Percentiles rank a stretch among this genome's conserved stretches.
phyloP scores from a whole-genome alignment of 2,113 vertebrate species.

The Cephalopterus ornatus region DNA sequence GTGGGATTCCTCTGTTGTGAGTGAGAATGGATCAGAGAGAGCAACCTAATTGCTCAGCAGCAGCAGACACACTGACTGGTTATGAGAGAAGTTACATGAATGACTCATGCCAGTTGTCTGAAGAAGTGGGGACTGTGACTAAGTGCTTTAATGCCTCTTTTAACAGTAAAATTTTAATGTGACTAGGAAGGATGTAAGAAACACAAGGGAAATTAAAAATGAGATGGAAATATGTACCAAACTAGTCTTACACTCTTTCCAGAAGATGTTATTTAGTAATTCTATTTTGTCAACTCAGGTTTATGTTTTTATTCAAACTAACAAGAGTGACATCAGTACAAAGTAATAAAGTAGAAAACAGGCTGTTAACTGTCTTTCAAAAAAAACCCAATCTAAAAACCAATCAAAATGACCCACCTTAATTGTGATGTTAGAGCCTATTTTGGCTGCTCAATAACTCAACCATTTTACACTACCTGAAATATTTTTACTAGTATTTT shows the following conservation, averaged over 20 bases:
- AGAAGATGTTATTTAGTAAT: not conserved
- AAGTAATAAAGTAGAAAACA: not conserved
- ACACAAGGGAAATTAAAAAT: not conserved
- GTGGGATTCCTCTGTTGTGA: slow-evolving; percentile 17
- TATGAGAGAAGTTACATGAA: not conserved
- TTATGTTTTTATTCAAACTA: not conserved
- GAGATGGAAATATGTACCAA: not conserved
- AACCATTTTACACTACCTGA: not conserved
- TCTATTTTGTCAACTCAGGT: not conserved
- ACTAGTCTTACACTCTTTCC: not conserved
- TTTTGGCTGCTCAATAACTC: not conserved
- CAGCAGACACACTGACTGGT: not conserved
- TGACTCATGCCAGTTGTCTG: not conserved
- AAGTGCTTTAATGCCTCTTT: not conserved
- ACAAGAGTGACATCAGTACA: not conserved
- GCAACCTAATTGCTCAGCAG: slow-evolving; percentile 18
- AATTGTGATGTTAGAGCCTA: not conserved
- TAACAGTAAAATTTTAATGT: not conserved
- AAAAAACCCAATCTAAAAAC: not conserved
- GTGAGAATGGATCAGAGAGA: slow-evolving; percentile 1
- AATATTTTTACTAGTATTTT: not conserved
- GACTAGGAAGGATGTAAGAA: not conserved
- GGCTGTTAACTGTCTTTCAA: not conserved
- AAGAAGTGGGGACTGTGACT: not conserved
- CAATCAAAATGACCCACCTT: not conserved